Conservation (phyloP, 2,113 vertebrate species). For the Alligator mississippiensis region DNA sequence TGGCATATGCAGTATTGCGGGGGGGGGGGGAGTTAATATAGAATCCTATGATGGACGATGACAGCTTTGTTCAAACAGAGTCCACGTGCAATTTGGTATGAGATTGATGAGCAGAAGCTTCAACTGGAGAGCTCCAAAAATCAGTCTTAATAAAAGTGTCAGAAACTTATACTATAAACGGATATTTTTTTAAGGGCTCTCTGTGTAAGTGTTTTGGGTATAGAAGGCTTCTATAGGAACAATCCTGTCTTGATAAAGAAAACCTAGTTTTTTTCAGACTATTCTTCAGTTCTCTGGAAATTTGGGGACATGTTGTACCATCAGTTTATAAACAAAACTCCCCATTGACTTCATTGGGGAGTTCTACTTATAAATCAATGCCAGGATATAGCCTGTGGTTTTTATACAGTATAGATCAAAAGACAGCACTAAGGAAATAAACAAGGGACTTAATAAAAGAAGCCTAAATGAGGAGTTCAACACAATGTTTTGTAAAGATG, state of each 20-base stretch:
- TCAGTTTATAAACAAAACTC: neutral
- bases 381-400: conserved; percentile 22
- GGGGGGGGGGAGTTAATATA: neutral
- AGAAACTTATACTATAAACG: neutral
- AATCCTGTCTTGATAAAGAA: neutral
- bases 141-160: neutral
- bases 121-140: conserved; percentile 25
- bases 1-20: too few relatives aligned
- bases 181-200: neutral
- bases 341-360: neutral
- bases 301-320: neutral
- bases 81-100: conserved; percentile 25
- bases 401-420: conserved; percentile 7
- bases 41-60: neutral
- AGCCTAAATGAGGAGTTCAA: conserved; percentile 4
- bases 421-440: conserved; percentile 28
- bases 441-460: conserved; percentile 16
- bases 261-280: neutral
- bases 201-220: neutral
- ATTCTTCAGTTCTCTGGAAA: neutral
- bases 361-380: conserved; percentile 28
- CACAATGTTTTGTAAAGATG: neutral
- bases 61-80: neutral
- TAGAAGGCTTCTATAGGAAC: neutral
- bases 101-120: conserved; percentile 17